These are phyloP conservation scores for Apteryx mantelli DNA, from an alignment of 2,113 vertebrate genomes.

Conservation along the genomic window DNA sequence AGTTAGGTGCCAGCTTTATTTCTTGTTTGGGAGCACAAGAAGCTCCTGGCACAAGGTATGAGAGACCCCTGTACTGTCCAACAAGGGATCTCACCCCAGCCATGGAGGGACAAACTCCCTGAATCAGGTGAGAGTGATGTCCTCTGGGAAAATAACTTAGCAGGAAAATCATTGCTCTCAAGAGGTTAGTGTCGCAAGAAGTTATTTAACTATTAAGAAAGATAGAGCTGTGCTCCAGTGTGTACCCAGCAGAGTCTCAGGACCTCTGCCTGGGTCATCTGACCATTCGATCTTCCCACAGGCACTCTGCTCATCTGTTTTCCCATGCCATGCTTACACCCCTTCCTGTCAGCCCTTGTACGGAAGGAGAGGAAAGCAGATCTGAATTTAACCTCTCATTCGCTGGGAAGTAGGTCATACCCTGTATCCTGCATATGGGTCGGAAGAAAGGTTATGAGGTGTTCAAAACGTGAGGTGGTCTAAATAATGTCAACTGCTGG, in stretches of 20 bases:
- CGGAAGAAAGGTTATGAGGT: neutral
- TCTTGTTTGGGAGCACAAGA: neutral
- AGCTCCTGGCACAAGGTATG: neutral
- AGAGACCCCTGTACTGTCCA: neutral
- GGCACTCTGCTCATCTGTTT: conserved; percentile 4
- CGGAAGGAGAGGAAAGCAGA: neutral
- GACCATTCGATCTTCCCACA: neutral
- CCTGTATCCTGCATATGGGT: neutral
- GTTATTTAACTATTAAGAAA: neutral
- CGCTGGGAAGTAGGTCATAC: neutral
- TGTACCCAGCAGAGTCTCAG: neutral
- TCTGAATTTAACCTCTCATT: conserved; percentile 16
- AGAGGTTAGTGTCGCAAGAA: neutral
- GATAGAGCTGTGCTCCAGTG: neutral
- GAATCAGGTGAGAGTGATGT: neutral
- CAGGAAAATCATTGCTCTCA: neutral
- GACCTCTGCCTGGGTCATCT: neutral
- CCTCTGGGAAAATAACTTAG: neutral
- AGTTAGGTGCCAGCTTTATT: neutral
- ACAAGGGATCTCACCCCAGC: neutral
- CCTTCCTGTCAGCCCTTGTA: neutral
- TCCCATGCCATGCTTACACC: conserved; percentile 28
- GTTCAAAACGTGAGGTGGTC: neutral
- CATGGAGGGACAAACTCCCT: neutral
- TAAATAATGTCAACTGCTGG: neutral